A percentile compares a stretch with the other conserved stretches of the same genome.
Conservation (phyloP, 2,113 vertebrate genomes). For the Prinia subflava region DNA sequence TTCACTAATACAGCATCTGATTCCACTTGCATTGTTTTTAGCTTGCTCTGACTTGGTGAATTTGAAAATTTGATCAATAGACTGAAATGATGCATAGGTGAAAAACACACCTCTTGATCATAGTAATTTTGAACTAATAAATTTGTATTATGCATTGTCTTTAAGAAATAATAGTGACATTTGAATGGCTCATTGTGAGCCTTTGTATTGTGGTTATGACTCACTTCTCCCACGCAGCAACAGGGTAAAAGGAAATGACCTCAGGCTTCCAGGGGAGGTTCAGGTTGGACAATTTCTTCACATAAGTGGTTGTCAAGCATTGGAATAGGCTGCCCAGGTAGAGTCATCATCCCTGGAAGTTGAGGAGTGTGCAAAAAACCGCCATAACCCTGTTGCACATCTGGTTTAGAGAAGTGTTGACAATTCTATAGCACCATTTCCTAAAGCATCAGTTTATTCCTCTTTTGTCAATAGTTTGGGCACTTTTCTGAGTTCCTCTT, state of each 20-base stretch:
- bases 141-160: neutral
- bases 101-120: neutral
- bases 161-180: neutral
- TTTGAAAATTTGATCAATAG: neutral
- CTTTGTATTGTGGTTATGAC: neutral
- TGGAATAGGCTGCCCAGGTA: neutral
- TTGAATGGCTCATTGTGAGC: neutral
- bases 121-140: neutral
- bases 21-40: neutral
- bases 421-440: neutral
- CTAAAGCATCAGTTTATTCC: neutral
- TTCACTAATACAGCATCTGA: neutral
- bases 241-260: neutral
- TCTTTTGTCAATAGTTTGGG: neutral
- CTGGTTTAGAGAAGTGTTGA: neutral
- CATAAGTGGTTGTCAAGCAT: neutral
- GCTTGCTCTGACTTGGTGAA: neutral
- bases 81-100: neutral
- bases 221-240: neutral
- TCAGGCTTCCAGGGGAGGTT: neutral
- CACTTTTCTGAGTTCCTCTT: neutral
- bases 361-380: neutral
- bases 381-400: neutral
- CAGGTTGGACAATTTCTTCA: neutral
- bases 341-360: neutral